phyloP scores from a whole-genome alignment of 2,888 invertebrate species.

The Crossocerus cetratus region DNA sequence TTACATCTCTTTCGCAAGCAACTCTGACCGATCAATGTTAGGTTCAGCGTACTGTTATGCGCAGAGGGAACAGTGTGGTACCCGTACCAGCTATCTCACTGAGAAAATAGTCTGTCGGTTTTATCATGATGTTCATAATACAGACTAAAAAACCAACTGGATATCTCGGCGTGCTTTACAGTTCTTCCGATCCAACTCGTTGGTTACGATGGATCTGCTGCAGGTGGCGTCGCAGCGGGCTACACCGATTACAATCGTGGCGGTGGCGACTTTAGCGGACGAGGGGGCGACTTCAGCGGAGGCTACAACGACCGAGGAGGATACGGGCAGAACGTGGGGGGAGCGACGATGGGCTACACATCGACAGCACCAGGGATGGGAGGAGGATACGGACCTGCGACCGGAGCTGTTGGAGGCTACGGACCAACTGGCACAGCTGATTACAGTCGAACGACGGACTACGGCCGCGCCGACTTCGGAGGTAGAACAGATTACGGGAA shows the following conservation, averaged over 20 bases:
- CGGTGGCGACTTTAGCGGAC: conserved; percentile 73
- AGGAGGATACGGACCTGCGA: conserved; percentile 72
- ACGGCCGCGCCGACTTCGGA: conserved; percentile 72
- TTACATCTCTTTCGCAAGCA: too few relatives aligned
- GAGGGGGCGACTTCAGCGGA: conserved; percentile 71
- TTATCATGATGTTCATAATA: conserved; percentile 34
- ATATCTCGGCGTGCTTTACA: conserved; percentile 63
- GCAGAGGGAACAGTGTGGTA: not conserved
- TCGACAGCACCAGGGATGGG: conserved; percentile 72
- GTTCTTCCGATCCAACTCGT: conserved; percentile 70
- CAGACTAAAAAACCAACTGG: conserved; percentile 58
- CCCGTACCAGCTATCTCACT: conserved; percentile 15
- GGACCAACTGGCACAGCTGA: conserved; percentile 72
- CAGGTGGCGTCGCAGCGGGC: conserved; percentile 72
- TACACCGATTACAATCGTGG: conserved; percentile 74
- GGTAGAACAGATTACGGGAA: conserved; percentile 72
- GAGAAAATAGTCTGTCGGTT: conserved; percentile 50
- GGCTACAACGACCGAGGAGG: conserved; percentile 73
- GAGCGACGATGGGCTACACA: conserved; percentile 73
- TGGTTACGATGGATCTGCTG: conserved; percentile 69
- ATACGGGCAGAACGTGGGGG: conserved; percentile 73
- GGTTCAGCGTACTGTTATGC: too few relatives aligned
- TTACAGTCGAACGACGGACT: conserved; percentile 71
- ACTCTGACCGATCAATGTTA: too few relatives aligned
- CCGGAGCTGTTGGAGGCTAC: conserved; percentile 72